Percentiles rank a stretch among this genome's conserved stretches.
Conservation (phyloP, 2,888 invertebrate species). For the Euclidia mi region DNA sequence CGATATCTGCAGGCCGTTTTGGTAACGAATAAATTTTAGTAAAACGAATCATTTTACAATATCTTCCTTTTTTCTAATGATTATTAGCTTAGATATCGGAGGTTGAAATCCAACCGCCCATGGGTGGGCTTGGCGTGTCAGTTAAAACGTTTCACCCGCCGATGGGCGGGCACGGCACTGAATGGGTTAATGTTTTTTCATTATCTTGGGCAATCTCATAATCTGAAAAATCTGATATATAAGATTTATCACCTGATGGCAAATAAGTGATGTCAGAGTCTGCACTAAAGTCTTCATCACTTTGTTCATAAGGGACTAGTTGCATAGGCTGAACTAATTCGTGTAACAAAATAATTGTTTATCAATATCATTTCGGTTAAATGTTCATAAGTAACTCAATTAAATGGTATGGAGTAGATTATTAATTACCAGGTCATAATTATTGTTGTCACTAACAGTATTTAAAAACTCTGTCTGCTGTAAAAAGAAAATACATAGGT, state of each 20-base stretch:
- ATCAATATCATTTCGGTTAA: conserved; percentile 4
- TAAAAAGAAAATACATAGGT: conserved; percentile 8
- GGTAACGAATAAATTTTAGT: too few relatives aligned
- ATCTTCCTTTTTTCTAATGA: too few relatives aligned
- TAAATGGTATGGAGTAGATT: conserved; percentile 6
- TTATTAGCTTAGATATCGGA: too few relatives aligned
- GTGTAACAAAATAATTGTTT: conserved; percentile 14
- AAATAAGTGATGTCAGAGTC: conserved; percentile 14
- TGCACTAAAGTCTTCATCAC: conserved; percentile 13
- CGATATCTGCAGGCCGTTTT: too few relatives aligned
- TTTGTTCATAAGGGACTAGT: conserved; percentile 14
- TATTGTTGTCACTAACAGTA: neutral
- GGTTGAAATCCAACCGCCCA: too few relatives aligned
- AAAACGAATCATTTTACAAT: too few relatives aligned
- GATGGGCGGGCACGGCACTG: too few relatives aligned
- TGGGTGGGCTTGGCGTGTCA: too few relatives aligned
- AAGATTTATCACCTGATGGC: conserved; percentile 14
- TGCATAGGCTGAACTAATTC: conserved; percentile 14
- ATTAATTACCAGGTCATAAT: conserved; percentile 4
- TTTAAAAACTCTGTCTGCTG: conserved; percentile 7
- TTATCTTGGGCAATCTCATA: conserved; percentile 15
- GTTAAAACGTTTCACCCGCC: too few relatives aligned
- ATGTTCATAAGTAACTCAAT: conserved; percentile 12
- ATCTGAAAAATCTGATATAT: conserved; percentile 17
- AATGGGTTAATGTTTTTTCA: conserved; percentile 12